phyloP scores from a whole-genome alignment of 1,140 invertebrate species.

The Archivesica marissinica region DNA sequence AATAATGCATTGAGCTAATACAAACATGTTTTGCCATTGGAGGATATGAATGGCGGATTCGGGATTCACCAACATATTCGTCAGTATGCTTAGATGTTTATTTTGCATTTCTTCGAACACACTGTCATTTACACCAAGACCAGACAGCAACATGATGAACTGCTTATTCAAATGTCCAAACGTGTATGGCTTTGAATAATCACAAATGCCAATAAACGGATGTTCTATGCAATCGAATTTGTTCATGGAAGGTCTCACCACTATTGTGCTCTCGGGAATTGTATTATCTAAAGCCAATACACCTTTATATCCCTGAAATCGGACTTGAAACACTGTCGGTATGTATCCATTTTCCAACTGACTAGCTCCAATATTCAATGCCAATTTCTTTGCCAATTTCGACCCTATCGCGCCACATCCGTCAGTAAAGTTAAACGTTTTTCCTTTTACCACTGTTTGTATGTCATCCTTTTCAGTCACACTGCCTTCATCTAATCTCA shows the following conservation, averaged over 20 bases:
- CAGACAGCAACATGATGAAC: slow-evolving; percentile 51
- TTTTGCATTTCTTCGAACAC: slow-evolving; percentile 30
- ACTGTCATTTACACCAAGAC: slow-evolving; percentile 41
- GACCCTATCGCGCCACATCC: slow-evolving; percentile 53
- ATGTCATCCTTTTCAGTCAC: slow-evolving; percentile 41
- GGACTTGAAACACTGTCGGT: slow-evolving; percentile 58
- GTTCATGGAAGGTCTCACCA: slow-evolving; percentile 56
- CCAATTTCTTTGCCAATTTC: slow-evolving; percentile 18
- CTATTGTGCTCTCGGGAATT: slow-evolving; percentile 7
- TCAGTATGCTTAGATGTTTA: neutral
- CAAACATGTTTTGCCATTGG: slow-evolving; percentile 40
- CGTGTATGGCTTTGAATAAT: slow-evolving; percentile 53
- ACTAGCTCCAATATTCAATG: neutral
- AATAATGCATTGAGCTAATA: neutral
- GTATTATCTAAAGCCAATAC: slow-evolving; percentile 29
- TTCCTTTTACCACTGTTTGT: neutral
- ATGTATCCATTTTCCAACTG: neutral
- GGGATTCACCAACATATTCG: slow-evolving; percentile 8
- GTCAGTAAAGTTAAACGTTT: slow-evolving; percentile 50
- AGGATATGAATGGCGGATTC: slow-evolving; percentile 40
- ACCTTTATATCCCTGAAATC: slow-evolving; percentile 63
- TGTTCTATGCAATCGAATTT: slow-evolving; percentile 39
- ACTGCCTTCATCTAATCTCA: neutral
- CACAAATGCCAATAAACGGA: slow-evolving; percentile 52
- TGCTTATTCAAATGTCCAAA: slow-evolving; percentile 63